phyloP scores from a whole-genome alignment of 2,797 vertebrate species.

The Trachops cirrhosus region DNA sequence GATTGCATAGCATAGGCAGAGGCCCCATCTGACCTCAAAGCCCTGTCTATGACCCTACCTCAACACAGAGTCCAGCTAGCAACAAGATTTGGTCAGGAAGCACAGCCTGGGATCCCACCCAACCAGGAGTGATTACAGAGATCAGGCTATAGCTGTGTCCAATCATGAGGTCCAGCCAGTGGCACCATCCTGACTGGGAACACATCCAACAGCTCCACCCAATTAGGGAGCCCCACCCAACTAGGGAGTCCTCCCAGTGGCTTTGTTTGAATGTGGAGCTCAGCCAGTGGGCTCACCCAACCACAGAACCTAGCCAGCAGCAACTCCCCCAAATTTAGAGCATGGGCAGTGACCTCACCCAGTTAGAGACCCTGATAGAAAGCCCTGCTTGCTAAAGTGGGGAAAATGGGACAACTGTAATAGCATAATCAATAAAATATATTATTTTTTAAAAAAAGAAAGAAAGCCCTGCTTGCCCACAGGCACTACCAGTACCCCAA shows the following conservation, averaged over 20 bases:
- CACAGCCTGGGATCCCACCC: neutral
- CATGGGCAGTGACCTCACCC: neutral
- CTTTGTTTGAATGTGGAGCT: neutral
- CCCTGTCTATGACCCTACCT: neutral
- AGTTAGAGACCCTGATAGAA: neutral
- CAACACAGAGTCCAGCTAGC: neutral
- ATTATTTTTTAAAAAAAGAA: too few relatives aligned
- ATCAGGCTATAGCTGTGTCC: neutral
- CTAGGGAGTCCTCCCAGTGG: neutral
- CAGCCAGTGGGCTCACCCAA: neutral
- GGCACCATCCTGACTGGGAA: neutral
- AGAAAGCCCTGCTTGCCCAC: neutral
- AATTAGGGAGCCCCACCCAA: fast-evolving
- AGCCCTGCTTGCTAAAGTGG: neutral
- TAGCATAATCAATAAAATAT: too few relatives aligned
- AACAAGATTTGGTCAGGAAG: neutral
- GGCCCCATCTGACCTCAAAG: neutral
- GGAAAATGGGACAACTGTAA: too few relatives aligned
- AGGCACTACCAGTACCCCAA: neutral
- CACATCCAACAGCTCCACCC: neutral
- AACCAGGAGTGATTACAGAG: neutral
- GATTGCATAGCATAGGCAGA: neutral
- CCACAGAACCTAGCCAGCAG: neutral
- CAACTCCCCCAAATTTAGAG: neutral
- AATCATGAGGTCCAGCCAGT: neutral